Conservation (phyloP, 2,113 vertebrate species). For the Passer domesticus region DNA sequence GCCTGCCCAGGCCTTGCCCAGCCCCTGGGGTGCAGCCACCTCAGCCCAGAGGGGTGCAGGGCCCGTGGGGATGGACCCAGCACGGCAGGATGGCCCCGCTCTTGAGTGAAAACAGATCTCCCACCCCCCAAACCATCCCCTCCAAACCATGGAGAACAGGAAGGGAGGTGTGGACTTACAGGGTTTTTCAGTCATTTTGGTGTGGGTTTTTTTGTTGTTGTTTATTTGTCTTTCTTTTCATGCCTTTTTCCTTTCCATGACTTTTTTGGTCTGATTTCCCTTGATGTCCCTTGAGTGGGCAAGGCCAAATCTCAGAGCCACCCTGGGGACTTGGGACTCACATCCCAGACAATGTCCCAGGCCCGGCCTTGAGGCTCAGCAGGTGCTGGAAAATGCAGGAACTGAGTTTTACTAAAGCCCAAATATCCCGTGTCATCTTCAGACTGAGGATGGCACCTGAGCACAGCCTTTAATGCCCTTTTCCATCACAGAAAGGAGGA, state of each 20-base stretch:
- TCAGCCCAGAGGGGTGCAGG: fast-evolving
- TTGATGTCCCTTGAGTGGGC: neutral
- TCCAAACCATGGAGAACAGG: neutral
- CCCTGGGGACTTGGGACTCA: neutral
- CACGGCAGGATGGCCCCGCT: fast-evolving
- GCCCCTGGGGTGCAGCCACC: neutral
- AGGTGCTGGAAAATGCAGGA: neutral
- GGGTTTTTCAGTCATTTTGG: fast-evolving
- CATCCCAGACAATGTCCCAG: neutral
- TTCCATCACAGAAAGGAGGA: neutral
- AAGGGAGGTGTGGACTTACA: neutral
- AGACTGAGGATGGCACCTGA: neutral
- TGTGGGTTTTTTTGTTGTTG: fast-evolving
- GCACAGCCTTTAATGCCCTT: neutral
- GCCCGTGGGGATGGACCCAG: fast-evolving
- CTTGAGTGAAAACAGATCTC: neutral
- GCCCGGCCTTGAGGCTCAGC: neutral
- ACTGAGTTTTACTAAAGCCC: neutral
- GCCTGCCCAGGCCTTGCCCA: neutral
- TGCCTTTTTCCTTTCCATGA: fast-evolving
- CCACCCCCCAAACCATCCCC: neutral
- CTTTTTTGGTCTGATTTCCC: neutral
- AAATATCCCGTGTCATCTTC: neutral
- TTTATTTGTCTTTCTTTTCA: neutral
- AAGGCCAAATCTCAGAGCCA: neutral